phyloP scores from a whole-genome alignment of 2,888 invertebrate species.

The Microctonus hyperodae region DNA sequence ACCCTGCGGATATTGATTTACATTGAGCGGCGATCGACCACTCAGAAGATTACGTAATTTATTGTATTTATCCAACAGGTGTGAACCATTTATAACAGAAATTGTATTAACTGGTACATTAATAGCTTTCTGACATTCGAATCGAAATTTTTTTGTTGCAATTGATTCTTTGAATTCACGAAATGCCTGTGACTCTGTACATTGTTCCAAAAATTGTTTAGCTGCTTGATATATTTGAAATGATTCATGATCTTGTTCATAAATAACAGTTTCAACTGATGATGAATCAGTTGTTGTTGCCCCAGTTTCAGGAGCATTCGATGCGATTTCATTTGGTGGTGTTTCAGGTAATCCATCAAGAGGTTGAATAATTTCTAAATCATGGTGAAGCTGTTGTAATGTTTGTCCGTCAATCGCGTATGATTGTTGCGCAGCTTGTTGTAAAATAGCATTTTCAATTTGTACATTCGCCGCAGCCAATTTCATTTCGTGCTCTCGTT shows the following conservation, averaged over 20 bases:
- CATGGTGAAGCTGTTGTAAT: conserved; percentile 3
- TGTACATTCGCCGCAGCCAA: conserved; percentile 61
- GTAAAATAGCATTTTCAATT: conserved; percentile 34
- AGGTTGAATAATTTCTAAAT: conserved; percentile 9
- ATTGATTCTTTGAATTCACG: conserved; percentile 69
- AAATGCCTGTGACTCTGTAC: conserved; percentile 66
- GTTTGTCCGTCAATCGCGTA: conserved; percentile 1
- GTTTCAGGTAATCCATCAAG: conserved; percentile 16
- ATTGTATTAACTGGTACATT: conserved; percentile 89
- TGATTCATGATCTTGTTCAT: conserved; percentile 61
- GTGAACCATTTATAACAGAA: conserved; percentile 76
- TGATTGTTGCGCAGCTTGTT: conserved; percentile 21
- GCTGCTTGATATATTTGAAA: conserved; percentile 69
- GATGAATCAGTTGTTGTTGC: conserved; percentile 9
- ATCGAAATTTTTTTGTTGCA: conserved; percentile 77
- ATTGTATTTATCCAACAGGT: conserved; percentile 79
- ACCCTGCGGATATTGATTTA: conserved; percentile 78
- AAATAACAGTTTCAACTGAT: conserved; percentile 22
- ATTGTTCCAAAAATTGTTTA: conserved; percentile 67
- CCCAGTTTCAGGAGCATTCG: background rate
- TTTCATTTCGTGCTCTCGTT: conserved; percentile 66
- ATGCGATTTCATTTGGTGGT: conserved; percentile 17
- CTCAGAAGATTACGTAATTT: conserved; percentile 75
- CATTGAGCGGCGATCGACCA: conserved; percentile 72
- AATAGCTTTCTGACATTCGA: conserved; percentile 85